Evolutionary conservation across 2,797 vertebrate species (phyloP), one percentile per base, ranked within the genome.

Genomic region (Esox lucius): DNA sequence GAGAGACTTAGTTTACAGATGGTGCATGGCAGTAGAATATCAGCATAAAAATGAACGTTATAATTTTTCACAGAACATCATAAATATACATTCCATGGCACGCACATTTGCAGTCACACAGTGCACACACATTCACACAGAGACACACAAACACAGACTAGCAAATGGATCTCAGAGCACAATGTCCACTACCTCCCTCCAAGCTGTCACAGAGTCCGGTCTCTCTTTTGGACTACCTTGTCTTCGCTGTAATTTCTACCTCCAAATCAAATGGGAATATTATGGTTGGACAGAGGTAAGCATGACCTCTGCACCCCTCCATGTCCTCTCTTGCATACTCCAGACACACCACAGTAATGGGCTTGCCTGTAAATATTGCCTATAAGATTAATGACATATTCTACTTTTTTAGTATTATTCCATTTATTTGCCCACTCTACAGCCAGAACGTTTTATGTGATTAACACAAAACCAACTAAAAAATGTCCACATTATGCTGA

Each of bases 161-260:
- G 9, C 19, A 11, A 59, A 11, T 0, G 3, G 0, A 16, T 67
- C 64, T 77, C 19, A 49, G 68, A 82, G 49, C 22, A 42, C 56
- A 72, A 66, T 70, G 65, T 77, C 76, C 72, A 39, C 61, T 24
- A 66, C 48, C 68, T 73, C 59, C 66, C 75, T 64, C 67, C 59
- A 70, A 65, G 68, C 70, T 77, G 68, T 24, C 28, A 64, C 16
- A 75, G 24, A 71, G 62, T 70, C 89, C 87, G 72, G 86, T 83
- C 91, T 93, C 80, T 85, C n/a, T n/a, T n/a, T n/a, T n/a, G 81
- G 81, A 71, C 70, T 88, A 85, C 87, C 79, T 80, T 90, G 85
- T 79, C 86, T 83, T 84, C 85, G 82, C 83, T 83, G 86, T 86
- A 88, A 82, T 81, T 88, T 84, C 85, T 84, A 87, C 35, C 85